These are phyloP conservation scores for Rhingia rostrata DNA, from an alignment of 2,888 invertebrate species.

Conservation along the genomic window DNA sequence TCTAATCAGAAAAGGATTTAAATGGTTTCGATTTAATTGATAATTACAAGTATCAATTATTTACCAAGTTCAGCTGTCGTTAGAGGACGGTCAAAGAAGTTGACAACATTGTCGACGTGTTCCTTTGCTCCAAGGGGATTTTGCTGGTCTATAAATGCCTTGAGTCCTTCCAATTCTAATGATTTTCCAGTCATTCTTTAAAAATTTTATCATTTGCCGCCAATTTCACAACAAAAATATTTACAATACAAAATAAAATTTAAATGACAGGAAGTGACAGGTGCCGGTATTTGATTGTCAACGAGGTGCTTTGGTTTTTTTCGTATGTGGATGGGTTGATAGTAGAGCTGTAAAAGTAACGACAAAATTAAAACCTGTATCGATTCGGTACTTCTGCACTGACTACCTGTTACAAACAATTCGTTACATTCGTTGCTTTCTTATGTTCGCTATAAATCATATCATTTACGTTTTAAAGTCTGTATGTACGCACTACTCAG, in stretches of 20 bases:
- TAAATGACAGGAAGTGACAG: not conserved
- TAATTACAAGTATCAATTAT: not conserved
- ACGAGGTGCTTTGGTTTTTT: not conserved
- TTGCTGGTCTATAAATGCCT: conserved; percentile 62
- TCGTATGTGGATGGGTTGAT: not conserved
- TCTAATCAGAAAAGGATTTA: conserved; percentile 55
- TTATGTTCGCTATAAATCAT: too few species aligned
- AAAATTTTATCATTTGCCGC: not conserved
- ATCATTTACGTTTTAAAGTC: too few species aligned
- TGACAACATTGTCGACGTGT: conserved; percentile 71
- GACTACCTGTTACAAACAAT: too few species aligned
- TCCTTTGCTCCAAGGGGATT: conserved; percentile 74
- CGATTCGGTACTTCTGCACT: too few species aligned
- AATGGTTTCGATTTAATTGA: too few species aligned
- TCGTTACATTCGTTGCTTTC: too few species aligned
- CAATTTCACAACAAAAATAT: conserved; percentile 3
- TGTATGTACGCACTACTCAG: too few species aligned
- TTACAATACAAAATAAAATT: not conserved
- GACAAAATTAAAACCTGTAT: not conserved
- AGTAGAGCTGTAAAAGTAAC: not conserved
- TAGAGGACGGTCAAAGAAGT: conserved; percentile 70
- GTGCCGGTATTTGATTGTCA: not conserved
- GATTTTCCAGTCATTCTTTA: conserved; percentile 64
- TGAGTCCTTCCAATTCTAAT: conserved; percentile 66
- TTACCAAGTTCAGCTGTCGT: conserved; percentile 76